These are phyloP conservation scores for Rutilus rutilus DNA, from an alignment of 2,113 vertebrate genomes.

Conservation along the genomic window DNA sequence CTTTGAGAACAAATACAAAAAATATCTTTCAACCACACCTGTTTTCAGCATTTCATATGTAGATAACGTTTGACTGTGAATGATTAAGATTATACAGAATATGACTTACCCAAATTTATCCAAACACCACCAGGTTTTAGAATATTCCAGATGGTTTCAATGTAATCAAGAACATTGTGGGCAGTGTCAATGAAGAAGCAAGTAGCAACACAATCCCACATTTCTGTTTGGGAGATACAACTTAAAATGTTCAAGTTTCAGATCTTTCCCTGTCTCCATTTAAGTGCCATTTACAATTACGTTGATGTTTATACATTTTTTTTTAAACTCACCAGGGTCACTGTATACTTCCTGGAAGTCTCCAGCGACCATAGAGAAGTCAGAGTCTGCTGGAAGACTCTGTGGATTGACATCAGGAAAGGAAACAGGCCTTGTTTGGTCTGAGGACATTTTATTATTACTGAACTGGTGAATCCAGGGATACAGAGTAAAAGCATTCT, in stretches of 20 bases:
- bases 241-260: not conserved
- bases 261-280: too few relatives aligned
- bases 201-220: slow-evolving; percentile 96
- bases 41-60: not conserved
- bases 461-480: slow-evolving; percentile 99
- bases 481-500: slow-evolving; percentile 91
- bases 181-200: slow-evolving; percentile 99
- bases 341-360: slow-evolving; percentile 97
- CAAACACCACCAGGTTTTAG: slow-evolving; percentile 97
- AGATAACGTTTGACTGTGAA: not conserved
- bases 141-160: slow-evolving; percentile 99
- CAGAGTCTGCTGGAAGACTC: slow-evolving; percentile 85
- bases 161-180: slow-evolving; percentile 96
- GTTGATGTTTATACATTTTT: not conserved
- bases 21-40: not conserved
- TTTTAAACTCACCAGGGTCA: slow-evolving; percentile 88
- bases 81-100: not conserved
- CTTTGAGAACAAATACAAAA: slow-evolving; percentile 68
- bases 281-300: not conserved
- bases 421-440: slow-evolving; percentile 90
- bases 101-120: slow-evolving; percentile 94
- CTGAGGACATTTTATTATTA: slow-evolving; percentile 93
- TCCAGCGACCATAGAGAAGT: slow-evolving; percentile 98
- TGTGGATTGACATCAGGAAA: slow-evolving; percentile 97
- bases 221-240: slow-evolving; percentile 72